Evolutionary conservation across 2,888 invertebrate genomes (phyloP).

Genomic region (Mimumesa dahlbomi): DNA sequence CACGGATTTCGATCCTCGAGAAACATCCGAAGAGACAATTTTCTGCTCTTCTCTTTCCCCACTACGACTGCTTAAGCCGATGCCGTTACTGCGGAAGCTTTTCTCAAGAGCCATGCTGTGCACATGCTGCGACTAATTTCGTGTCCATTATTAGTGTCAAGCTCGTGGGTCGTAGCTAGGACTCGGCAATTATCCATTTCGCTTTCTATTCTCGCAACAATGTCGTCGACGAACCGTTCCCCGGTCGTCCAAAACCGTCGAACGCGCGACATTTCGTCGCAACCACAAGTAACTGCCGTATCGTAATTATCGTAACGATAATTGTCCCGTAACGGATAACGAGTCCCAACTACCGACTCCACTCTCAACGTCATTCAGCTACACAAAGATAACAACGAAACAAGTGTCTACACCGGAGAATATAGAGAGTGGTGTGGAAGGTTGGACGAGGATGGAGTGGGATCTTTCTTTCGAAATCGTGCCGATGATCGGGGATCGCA

Average conservation of each 20-base stretch:
- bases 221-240: too few relatives aligned
- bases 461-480: slow-evolving; percentile 17
- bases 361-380: slow-evolving; percentile 35
- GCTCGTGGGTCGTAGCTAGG: slow-evolving; percentile 53
- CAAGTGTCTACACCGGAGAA: slow-evolving; percentile 23
- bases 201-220: too few relatives aligned
- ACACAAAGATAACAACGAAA: slow-evolving; percentile 36
- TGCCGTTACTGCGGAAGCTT: slow-evolving; percentile 59
- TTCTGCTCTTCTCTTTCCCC: background rate
- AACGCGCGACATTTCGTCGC: background rate
- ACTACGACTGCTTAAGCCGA: slow-evolving; percentile 44
- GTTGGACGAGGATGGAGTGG: slow-evolving; percentile 7
- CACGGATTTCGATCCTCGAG: too few relatives aligned
- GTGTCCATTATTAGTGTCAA: slow-evolving; percentile 39
- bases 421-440: slow-evolving; percentile 19
- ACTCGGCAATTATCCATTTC: too few relatives aligned
- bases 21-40: too few relatives aligned
- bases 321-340: too few relatives aligned
- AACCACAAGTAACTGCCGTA: too few relatives aligned
- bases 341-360: slow-evolving; percentile 39
- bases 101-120: slow-evolving; percentile 73
- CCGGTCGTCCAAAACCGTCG: background rate
- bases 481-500: slow-evolving; percentile 22
- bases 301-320: too few relatives aligned
- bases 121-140: slow-evolving; percentile 72